phyloP scores from a whole-genome alignment of 2,888 invertebrate genomes.

The Drosophila maculinotata region DNA sequence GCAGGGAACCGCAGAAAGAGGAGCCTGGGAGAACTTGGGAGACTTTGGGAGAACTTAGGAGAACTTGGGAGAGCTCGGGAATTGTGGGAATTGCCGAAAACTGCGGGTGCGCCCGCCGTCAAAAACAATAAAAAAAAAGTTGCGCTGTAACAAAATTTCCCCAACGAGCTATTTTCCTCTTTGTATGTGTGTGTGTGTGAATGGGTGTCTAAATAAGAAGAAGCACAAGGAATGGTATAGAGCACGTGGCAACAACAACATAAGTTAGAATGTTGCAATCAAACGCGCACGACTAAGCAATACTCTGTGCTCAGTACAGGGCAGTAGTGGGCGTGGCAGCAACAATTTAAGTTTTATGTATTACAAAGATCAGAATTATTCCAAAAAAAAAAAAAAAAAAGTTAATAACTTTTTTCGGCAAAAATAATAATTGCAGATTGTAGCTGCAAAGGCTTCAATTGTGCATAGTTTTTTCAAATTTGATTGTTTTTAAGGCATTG shows the following conservation, averaged over 20 bases:
- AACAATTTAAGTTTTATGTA: background rate
- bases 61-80: background rate
- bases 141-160: slow-evolving; percentile 70
- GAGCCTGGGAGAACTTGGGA: background rate
- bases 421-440: too few species aligned
- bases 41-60: background rate
- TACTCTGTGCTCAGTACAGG: slow-evolving; percentile 15
- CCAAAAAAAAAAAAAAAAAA: too few species aligned
- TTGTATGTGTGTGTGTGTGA: slow-evolving; percentile 18
- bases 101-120: slow-evolving; percentile 38
- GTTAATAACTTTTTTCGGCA: too few species aligned
- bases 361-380: too few species aligned
- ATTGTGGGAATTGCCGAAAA: slow-evolving; percentile 13
- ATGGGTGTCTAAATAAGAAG: slow-evolving; percentile 13
- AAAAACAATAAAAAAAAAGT: slow-evolving; percentile 60
- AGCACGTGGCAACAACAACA: background rate
- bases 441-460: too few species aligned
- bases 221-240: slow-evolving; percentile 13
- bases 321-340: too few species aligned
- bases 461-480: too few species aligned
- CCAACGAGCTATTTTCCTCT: slow-evolving; percentile 72
- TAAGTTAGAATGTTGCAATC: too few species aligned
- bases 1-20: background rate
- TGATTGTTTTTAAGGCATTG: too few species aligned
- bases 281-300: background rate